These are phyloP conservation scores for Lanistes nyassanus DNA, from an alignment of 1,140 invertebrate genomes.

Conservation along the genomic window DNA sequence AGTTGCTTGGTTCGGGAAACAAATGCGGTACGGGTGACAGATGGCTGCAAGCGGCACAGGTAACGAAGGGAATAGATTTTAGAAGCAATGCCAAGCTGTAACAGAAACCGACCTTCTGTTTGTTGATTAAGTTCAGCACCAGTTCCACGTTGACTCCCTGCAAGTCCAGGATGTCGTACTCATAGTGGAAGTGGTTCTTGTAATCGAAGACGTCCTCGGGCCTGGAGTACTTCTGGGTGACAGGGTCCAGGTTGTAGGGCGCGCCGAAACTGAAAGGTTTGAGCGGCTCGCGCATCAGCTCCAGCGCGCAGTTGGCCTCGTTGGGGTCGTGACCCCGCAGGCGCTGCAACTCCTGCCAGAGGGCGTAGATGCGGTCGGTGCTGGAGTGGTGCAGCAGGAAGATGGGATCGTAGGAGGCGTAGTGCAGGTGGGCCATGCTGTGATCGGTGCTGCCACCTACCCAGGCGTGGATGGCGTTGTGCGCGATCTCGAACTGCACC, in stretches of 20 bases:
- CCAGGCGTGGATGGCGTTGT: slow-evolving; percentile 40
- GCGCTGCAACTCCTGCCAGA: slow-evolving; percentile 42
- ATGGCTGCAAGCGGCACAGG: too few relatives aligned
- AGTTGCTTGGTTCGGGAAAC: too few relatives aligned
- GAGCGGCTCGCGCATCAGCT: slow-evolving; percentile 35
- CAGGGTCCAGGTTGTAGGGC: slow-evolving; percentile 37
- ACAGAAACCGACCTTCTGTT: slow-evolving; percentile 25
- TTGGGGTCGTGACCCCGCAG: slow-evolving; percentile 28
- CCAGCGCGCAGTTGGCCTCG: slow-evolving; percentile 39
- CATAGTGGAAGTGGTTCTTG: slow-evolving; percentile 34
- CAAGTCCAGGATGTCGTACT: slow-evolving; percentile 38
- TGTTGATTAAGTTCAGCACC: slow-evolving; percentile 32
- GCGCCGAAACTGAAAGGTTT: slow-evolving; percentile 43
- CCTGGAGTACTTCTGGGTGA: slow-evolving; percentile 31
- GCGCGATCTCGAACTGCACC: slow-evolving; percentile 40
- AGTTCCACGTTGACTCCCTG: slow-evolving; percentile 23
- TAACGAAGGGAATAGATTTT: too few relatives aligned
- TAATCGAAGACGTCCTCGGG: slow-evolving; percentile 36
- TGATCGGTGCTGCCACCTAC: slow-evolving; percentile 30
- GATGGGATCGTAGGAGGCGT: slow-evolving; percentile 37
- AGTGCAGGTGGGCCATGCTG: slow-evolving; percentile 40
- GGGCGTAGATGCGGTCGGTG: slow-evolving; percentile 36
- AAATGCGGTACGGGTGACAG: too few relatives aligned
- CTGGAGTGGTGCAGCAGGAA: slow-evolving; percentile 43
- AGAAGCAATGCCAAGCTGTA: too few relatives aligned